Evolutionary conservation across 1,140 invertebrate genomes (phyloP), one percentile per base, ranked within the genome.

Genomic region (Pseudomyrmex sp.): DNA sequence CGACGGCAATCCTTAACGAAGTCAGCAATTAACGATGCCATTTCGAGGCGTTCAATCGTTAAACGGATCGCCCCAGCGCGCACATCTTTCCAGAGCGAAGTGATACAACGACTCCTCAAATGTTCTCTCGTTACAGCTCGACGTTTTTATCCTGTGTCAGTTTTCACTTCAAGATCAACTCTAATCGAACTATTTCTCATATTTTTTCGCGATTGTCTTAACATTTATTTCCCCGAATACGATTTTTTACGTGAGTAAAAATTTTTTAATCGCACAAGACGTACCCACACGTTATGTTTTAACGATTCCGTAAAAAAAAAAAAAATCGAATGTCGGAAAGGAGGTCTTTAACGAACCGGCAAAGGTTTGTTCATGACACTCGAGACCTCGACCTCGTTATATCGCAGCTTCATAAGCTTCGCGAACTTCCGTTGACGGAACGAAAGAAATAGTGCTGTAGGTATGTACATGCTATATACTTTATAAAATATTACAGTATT

Each of bases 41-140:
- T 80, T 72, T 50, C 66, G 76, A 72, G 15, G 44, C 54, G 66
- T 80, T 69, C 66, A 70, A 80, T 80, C 76, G 76, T 79, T 70
- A 70, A 70, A 70, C 65, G 54, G n/a, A 80, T 80, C 54, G 54
- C 65, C 65, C 7, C 20, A 13, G 65, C 65, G 50, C 18, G 52
- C 35, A 35, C 35, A 35, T 35, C 35, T 69, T 54, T 20, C 20
- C 15, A 15, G 26, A 76, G n/a, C 56, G 74, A 59, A 59, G 52
- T n/a, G 7, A 63, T 63, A 44, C 15, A n/a, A 23, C 54, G 52
- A 70, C 12, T 35, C 20, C 4, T 58, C 35, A 13, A 70, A 59
- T 48, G 18, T 58, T 35, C 35, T 20, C 63, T 58, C 50, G 26
- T 77, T 58, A 66, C 26, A 58, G 26, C 63, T 58, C 65, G 65